These are phyloP conservation scores for Dufourea novaeangliae DNA, from an alignment of 1,140 invertebrate genomes.

Conservation along the genomic window DNA sequence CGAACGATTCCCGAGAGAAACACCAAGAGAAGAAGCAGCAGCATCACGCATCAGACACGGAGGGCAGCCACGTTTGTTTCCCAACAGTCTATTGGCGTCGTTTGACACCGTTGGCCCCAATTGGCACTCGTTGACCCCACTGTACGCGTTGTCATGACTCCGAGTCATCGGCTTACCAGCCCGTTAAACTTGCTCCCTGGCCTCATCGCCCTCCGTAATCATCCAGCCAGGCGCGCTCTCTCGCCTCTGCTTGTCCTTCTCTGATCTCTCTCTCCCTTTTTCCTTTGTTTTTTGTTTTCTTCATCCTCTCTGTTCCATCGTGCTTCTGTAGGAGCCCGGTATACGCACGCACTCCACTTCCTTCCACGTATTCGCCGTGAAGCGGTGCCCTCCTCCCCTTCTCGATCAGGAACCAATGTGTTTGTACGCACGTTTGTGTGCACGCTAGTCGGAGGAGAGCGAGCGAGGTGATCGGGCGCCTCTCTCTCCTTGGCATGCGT, in stretches of 20 bases:
- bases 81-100: constrained; percentile 78
- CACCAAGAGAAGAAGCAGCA: too few relatives aligned
- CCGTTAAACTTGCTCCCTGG: constrained; percentile 78
- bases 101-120: constrained; percentile 79
- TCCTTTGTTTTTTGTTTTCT: background rate
- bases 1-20: constrained; percentile 17
- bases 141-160: constrained; percentile 79
- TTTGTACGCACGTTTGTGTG: constrained; percentile 12
- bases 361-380: constrained; percentile 9
- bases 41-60: constrained; percentile 30
- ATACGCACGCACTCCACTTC: constrained; percentile 14
- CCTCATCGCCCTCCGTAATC: constrained; percentile 73
- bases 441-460: background rate
- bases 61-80: constrained; percentile 74
- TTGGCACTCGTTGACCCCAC: constrained; percentile 78
- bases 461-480: background rate
- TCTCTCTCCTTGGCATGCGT: constrained; percentile 28
- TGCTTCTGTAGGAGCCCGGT: constrained; percentile 14
- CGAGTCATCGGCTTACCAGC: constrained; percentile 79
- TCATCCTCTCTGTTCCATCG: background rate
- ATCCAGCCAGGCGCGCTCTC: constrained; percentile 48
- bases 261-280: background rate
- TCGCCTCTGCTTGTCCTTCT: constrained; percentile 20
- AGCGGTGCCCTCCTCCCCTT: too few relatives aligned
- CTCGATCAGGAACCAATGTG: too few relatives aligned